phyloP scores from a whole-genome alignment of 2,888 invertebrate species.

The Aphelenchoides bicaudatus region DNA sequence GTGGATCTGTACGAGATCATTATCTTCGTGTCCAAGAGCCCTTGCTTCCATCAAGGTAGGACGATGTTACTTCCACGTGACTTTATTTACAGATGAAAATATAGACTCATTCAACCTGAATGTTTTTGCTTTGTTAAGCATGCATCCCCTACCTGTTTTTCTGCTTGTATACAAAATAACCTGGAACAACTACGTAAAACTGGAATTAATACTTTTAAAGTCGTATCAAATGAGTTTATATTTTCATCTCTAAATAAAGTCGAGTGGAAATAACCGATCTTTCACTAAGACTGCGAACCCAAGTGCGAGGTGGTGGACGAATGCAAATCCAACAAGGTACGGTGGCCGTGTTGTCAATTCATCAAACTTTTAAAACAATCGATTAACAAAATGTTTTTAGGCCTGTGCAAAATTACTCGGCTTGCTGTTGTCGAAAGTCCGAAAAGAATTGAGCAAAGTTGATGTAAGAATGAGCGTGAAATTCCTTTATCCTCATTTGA shows the following conservation, averaged over 20 bases:
- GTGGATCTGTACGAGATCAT: slow-evolving; percentile 60
- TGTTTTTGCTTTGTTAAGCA: too few species aligned
- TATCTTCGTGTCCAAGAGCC: slow-evolving; percentile 60
- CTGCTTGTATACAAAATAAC: too few species aligned
- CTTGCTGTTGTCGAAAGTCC: slow-evolving; percentile 57
- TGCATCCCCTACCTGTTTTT: too few species aligned
- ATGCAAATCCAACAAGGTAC: slow-evolving; percentile 59
- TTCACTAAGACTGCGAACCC: slow-evolving; percentile 61
- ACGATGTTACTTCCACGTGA: too few species aligned
- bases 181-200: too few species aligned
- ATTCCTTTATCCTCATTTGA: slow-evolving; percentile 60
- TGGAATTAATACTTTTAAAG: too few species aligned
- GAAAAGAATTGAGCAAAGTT: slow-evolving; percentile 60
- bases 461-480: slow-evolving; percentile 61
- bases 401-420: slow-evolving; percentile 59
- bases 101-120: too few species aligned
- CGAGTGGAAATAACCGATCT: too few species aligned
- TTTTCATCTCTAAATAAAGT: too few species aligned
- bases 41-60: slow-evolving; percentile 61
- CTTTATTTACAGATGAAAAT: too few species aligned
- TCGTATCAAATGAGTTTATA: too few species aligned
- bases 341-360: too few species aligned
- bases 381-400: background rate
- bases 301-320: slow-evolving; percentile 61
- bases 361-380: slow-evolving; percentile 38